phyloP scores from a whole-genome alignment of 2,797 vertebrate genomes.

The Gallinago nigripennis region DNA sequence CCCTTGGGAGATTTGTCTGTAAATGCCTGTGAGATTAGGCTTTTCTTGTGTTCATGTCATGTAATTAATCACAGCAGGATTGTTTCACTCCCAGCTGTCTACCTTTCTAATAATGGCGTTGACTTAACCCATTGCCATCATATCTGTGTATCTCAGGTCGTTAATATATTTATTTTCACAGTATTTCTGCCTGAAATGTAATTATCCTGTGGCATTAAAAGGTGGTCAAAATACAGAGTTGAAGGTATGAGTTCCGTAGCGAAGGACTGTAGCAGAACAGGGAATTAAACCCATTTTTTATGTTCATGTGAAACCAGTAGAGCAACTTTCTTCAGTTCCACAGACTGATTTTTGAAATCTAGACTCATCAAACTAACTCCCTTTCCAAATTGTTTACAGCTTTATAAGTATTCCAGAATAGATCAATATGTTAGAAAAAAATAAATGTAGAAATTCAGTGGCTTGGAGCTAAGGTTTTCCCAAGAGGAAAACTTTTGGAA shows the following conservation, averaged over 20 bases:
- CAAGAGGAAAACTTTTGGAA: background rate
- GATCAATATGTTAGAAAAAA: background rate
- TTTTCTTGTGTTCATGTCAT: background rate
- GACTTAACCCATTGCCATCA: background rate
- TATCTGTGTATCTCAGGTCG: background rate
- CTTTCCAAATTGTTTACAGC: background rate
- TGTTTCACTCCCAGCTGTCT: background rate
- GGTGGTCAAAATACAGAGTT: background rate
- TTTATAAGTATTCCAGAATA: background rate
- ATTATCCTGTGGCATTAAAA: background rate
- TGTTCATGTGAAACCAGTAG: background rate
- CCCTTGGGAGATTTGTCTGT: background rate
- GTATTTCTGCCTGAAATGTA: background rate
- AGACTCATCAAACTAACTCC: background rate
- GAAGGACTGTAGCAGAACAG: background rate
- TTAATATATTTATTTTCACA: background rate
- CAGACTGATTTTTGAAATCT: background rate
- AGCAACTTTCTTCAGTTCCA: background rate
- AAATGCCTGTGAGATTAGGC: background rate
- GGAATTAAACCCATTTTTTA: background rate
- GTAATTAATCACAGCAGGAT: slow-evolving; percentile 9
- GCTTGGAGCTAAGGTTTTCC: background rate
- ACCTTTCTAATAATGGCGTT: background rate
- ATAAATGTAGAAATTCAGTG: background rate
- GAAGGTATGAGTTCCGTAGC: background rate